phyloP scores from a whole-genome alignment of 2,113 vertebrate species.

The Natator depressus region DNA sequence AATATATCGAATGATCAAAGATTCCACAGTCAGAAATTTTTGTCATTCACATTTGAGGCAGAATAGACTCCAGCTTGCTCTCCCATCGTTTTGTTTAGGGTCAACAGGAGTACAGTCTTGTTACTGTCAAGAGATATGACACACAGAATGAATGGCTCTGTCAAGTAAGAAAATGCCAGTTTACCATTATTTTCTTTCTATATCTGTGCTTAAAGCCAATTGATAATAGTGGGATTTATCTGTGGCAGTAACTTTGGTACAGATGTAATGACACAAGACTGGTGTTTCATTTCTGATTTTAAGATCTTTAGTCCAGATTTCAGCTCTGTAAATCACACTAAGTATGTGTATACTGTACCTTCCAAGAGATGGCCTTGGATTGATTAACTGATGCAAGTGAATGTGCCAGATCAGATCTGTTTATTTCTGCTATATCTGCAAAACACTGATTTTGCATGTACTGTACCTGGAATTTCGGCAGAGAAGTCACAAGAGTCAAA shows the following conservation, averaged over 20 bases:
- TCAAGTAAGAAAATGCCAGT: background rate
- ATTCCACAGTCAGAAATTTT: background rate
- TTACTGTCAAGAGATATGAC: background rate
- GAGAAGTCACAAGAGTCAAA: background rate
- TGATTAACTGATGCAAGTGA: background rate
- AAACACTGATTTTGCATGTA: rapidly evolving
- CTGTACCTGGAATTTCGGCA: background rate
- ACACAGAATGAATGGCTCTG: background rate
- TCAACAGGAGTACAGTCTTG: background rate
- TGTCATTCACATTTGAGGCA: background rate
- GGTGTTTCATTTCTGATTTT: background rate
- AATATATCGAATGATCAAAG: background rate
- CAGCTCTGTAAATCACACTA: background rate
- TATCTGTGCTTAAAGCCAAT: background rate
- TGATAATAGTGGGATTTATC: background rate
- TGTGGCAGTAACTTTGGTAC: background rate
- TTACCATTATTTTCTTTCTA: rapidly evolving
- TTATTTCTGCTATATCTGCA: background rate
- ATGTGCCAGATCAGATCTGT: rapidly evolving
- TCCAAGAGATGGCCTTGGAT: background rate
- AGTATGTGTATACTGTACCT: background rate
- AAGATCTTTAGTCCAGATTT: background rate
- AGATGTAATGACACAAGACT: rapidly evolving
- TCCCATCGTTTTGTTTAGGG: background rate
- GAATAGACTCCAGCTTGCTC: background rate